These are phyloP conservation scores for Hemicordylus capensis DNA, from an alignment of 2,113 vertebrate genomes.

Conservation along the genomic window DNA sequence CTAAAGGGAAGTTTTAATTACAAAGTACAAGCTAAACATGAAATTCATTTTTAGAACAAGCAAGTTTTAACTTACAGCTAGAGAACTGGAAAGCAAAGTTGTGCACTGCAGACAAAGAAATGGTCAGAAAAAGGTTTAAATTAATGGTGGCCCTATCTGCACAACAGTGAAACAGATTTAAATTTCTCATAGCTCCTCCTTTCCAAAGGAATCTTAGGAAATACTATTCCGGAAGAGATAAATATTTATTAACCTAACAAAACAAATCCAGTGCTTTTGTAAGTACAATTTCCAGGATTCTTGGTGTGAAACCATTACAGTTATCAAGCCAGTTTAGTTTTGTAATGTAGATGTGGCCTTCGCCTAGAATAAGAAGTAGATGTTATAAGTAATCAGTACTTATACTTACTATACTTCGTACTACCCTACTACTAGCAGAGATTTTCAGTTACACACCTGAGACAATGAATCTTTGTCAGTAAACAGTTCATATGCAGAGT, in stretches of 20 bases:
- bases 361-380: background rate
- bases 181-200: background rate
- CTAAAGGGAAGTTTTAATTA: slow-evolving; percentile 81
- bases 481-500: too few relatives aligned
- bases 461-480: too few relatives aligned
- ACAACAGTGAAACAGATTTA: background rate
- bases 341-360: background rate
- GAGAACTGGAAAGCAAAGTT: slow-evolving; percentile 44
- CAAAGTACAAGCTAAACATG: slow-evolving; percentile 79
- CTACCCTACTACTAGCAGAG: background rate
- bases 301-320: background rate
- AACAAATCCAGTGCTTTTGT: background rate
- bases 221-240: background rate
- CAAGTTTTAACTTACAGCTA: slow-evolving; percentile 66
- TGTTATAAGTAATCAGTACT: too few relatives aligned
- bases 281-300: background rate
- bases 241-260: background rate
- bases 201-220: background rate
- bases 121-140: slow-evolving; percentile 3
- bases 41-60: slow-evolving; percentile 73
- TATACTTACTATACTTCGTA: too few relatives aligned
- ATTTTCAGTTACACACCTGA: too few relatives aligned
- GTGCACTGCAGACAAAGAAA: slow-evolving; percentile 58
- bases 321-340: background rate
- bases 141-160: background rate